These are phyloP conservation scores for Danio albolineatus DNA, from an alignment of 2,797 vertebrate genomes.

Conservation along the genomic window DNA sequence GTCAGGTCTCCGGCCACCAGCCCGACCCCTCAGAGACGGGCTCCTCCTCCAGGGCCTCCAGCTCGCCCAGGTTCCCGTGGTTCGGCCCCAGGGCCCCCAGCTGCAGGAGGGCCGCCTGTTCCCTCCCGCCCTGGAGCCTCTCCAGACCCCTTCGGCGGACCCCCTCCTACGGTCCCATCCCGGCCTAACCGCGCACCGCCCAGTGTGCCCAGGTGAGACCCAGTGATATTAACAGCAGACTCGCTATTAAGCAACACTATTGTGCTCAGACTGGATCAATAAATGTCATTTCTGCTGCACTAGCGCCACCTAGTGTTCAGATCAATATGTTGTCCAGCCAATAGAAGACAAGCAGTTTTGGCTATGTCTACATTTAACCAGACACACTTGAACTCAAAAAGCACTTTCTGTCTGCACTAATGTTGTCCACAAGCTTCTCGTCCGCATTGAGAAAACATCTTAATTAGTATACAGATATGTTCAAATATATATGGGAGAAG, in stretches of 20 bases:
- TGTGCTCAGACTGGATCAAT: not conserved
- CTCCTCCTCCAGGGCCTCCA: slow-evolving; percentile 91
- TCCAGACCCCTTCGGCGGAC: slow-evolving; percentile 92
- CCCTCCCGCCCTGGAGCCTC: slow-evolving; percentile 96
- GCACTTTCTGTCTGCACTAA: no score
- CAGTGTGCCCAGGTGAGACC: slow-evolving; percentile 94
- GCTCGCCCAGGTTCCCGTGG: slow-evolving; percentile 91
- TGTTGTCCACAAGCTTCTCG: not conserved
- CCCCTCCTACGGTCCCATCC: slow-evolving; percentile 96
- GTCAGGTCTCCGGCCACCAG: slow-evolving; percentile 93
- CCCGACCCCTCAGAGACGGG: slow-evolving; percentile 94
- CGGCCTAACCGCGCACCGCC: slow-evolving; percentile 97
- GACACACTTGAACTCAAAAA: not conserved
- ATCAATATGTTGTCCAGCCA: not conserved
- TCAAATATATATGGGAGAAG: no score
- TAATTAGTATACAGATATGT: no score
- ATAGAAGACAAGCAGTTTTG: not conserved
- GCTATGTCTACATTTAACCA: not conserved
- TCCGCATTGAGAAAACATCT: no score
- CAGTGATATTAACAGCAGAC: not conserved
- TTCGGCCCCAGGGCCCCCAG: slow-evolving; percentile 91
- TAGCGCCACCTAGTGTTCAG: not conserved
- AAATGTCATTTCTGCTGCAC: not conserved
- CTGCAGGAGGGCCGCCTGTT: slow-evolving; percentile 91
- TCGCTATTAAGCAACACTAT: not conserved